These are phyloP conservation scores for Coptodon bakossiorum DNA, from an alignment of 2,113 vertebrate genomes.

Conservation along the genomic window DNA sequence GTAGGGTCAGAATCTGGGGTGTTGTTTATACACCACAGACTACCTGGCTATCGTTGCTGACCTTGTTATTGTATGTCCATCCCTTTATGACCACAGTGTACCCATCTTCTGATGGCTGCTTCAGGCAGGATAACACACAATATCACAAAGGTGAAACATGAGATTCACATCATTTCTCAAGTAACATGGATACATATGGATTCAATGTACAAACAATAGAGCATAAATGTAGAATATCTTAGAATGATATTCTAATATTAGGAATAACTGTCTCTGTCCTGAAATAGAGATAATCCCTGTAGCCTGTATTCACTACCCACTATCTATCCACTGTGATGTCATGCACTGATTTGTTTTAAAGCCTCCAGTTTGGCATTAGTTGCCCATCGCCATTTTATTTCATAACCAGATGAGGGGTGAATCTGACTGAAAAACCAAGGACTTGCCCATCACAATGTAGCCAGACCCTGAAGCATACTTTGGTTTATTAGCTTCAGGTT, in stretches of 20 bases:
- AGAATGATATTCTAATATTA: background rate
- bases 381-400: rapidly evolving
- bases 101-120: background rate
- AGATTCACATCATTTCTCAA: background rate
- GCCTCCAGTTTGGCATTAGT: background rate
- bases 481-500: background rate
- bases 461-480: background rate
- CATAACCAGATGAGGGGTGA: background rate
- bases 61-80: background rate
- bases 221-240: rapidly evolving
- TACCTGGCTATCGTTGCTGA: background rate
- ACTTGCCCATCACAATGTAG: background rate
- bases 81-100: background rate
- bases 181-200: background rate
- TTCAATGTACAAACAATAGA: background rate
- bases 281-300: background rate
- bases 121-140: background rate
- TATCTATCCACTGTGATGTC: background rate
- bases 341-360: background rate
- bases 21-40: background rate
- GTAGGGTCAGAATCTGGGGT: background rate
- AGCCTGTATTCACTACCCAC: background rate
- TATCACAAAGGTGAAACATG: background rate
- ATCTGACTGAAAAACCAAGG: background rate
- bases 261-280: background rate